Base-by-base conservation (phyloP, 2,888 invertebrate species). In the Chrysolina haemoptera region DNA sequence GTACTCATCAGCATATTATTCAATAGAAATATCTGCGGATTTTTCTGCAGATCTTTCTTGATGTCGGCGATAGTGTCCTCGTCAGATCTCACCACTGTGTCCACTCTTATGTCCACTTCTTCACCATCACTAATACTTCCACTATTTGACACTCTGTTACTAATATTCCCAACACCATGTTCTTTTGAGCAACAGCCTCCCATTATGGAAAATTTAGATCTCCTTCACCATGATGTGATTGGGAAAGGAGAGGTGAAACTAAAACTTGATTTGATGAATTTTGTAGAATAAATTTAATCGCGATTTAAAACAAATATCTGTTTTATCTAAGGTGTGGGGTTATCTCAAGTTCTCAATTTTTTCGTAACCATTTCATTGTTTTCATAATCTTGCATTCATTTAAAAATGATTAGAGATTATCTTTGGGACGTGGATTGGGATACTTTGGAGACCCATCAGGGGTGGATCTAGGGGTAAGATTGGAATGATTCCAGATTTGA, bases 1-100 rank as follows among this genome's bases (percentile, higher is more conserved):
- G 94, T 89, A 11, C 93, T 92, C 85, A 95, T 90, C 68, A 95
- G 89, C 70, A 95, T 90, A 85, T 95, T 94, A 85, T 96, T 95
- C 14, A 95, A 87, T 2, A 95, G 86, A 85, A 96, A 96, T 2
- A 90, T 89, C 81, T 94, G 91, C 6, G 93, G 89, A 81, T 93
- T 91, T 3, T 89, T 89, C 50, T 89, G 87, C n/a, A 94, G 89
- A 82, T 92, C 91, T 81, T 90, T 88, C 78, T 90, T 88, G 89
- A 95, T 88, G 59, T 89, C 88, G 55, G 89, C 86, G 67, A 92
- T 86, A 66, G 91, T 89, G 74, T 89, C 89, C 70, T 91, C 90
- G 78, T 91, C 91, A 77, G 90, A 90, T 74, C 88, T 68, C 41
- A 53, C 65, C 40, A 40, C 69, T 6, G 75, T 68, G 12, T 66